phyloP scores from a whole-genome alignment of 2,113 vertebrate species.

The Hippocampus zosterae region DNA sequence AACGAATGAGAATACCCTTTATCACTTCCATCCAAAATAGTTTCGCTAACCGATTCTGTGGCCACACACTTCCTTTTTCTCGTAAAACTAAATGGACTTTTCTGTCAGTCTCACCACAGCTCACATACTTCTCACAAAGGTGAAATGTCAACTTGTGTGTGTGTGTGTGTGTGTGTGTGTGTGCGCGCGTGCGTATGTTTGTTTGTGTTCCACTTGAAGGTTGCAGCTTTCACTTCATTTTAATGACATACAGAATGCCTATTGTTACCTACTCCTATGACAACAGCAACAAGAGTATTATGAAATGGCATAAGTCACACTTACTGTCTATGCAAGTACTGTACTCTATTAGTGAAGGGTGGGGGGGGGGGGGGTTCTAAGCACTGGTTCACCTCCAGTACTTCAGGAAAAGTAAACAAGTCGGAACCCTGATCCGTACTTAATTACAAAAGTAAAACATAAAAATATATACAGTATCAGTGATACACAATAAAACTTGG shows the following conservation, averaged over 20 bases:
- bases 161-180: not conserved
- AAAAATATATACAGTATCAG: too few relatives aligned
- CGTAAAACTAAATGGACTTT: not conserved
- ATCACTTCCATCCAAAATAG: conserved; percentile 19
- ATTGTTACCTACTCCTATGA: too few relatives aligned
- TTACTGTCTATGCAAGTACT: too few relatives aligned
- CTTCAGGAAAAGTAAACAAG: too few relatives aligned
- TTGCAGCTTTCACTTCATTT: not conserved
- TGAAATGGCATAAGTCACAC: not conserved
- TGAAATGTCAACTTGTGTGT: not conserved
- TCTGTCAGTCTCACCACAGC: conserved; percentile 13
- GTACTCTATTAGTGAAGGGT: too few relatives aligned
- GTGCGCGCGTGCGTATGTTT: not conserved
- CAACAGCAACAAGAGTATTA: not conserved
- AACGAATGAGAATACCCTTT: conserved; percentile 16
- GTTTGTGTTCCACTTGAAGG: not conserved
- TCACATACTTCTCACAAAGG: not conserved
- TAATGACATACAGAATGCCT: too few relatives aligned
- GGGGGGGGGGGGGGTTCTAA: too few relatives aligned
- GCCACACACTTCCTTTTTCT: conserved; percentile 36
- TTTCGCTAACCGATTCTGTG: conserved; percentile 6
- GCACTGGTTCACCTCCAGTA: too few relatives aligned
- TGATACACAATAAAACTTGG: too few relatives aligned
- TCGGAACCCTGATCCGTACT: too few relatives aligned
- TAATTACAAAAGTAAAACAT: too few relatives aligned